These are phyloP conservation scores for Papilio xuthus DNA, from an alignment of 1,140 invertebrate species.

Conservation along the genomic window DNA sequence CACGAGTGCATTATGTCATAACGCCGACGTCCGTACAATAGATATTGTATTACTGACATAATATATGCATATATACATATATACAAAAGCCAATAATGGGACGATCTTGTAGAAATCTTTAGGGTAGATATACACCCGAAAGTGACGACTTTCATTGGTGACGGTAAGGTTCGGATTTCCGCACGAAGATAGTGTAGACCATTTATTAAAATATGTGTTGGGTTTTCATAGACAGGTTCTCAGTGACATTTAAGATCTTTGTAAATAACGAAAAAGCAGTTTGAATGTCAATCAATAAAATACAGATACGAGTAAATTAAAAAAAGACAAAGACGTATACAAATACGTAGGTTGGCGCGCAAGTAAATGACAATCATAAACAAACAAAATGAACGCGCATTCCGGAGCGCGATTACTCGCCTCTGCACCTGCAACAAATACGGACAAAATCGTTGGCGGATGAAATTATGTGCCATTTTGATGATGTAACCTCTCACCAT, in stretches of 20 bases:
- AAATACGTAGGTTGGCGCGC: constrained; percentile 13
- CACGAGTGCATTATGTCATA: constrained; percentile 19
- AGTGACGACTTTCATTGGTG: too few relatives aligned
- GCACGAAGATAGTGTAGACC: too few relatives aligned
- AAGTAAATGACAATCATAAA: constrained; percentile 8
- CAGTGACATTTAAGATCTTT: too few relatives aligned
- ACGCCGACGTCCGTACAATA: constrained; percentile 3
- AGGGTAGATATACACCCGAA: too few relatives aligned
- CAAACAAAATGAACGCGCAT: constrained; percentile 5
- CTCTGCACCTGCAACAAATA: constrained; percentile 4
- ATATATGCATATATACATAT: background rate
- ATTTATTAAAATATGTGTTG: too few relatives aligned
- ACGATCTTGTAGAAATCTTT: too few relatives aligned
- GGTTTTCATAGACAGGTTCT: too few relatives aligned
- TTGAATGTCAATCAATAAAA: too few relatives aligned
- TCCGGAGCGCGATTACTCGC: constrained; percentile 1
- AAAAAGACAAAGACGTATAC: background rate
- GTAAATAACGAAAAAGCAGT: too few relatives aligned
- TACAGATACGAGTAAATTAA: too few relatives aligned
- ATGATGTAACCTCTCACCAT: constrained; percentile 4
- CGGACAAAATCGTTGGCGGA: constrained; percentile 5
- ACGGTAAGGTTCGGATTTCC: too few relatives aligned
- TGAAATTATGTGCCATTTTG: background rate
- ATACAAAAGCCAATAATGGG: too few relatives aligned
- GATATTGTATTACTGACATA: background rate